These are phyloP conservation scores for Phycodurus eques DNA, from an alignment of 2,113 vertebrate genomes.

Conservation along the genomic window DNA sequence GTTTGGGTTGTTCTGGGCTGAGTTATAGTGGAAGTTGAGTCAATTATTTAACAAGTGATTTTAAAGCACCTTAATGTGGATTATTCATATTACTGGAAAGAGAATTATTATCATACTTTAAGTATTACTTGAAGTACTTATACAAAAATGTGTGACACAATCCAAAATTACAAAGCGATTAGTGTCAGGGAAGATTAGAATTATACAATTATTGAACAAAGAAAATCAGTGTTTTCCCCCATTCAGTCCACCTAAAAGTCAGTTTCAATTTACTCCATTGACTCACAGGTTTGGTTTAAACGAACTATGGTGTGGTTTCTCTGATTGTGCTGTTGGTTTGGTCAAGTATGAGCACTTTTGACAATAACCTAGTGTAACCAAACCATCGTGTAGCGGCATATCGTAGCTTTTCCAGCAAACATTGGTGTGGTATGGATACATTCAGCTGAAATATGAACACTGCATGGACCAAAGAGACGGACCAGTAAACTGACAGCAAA, in stretches of 20 bases:
- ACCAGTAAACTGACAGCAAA: no score
- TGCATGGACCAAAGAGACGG: no score
- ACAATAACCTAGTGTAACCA: no score
- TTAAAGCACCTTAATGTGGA: slow-evolving; percentile 17
- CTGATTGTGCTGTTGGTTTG: no score
- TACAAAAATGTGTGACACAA: background rate
- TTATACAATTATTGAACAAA: background rate
- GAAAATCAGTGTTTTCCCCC: background rate
- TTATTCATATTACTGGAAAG: background rate
- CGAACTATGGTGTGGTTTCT: no score
- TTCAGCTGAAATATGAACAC: no score
- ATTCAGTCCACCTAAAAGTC: background rate
- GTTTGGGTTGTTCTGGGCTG: slow-evolving; percentile 35
- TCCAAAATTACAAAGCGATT: background rate
- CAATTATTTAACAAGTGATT: slow-evolving; percentile 22
- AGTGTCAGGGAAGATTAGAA: background rate
- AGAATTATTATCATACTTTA: background rate
- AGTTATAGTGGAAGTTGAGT: slow-evolving; percentile 26
- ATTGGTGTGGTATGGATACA: no score
- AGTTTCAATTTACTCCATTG: background rate
- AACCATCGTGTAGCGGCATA: no score
- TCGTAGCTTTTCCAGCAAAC: no score
- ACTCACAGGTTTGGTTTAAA: no score
- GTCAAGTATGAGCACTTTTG: no score
- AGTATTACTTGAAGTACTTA: no score